phyloP scores from a whole-genome alignment of 37 sponge, comb jelly and placozoan species.

The Halisarca cf. caerulea region DNA sequence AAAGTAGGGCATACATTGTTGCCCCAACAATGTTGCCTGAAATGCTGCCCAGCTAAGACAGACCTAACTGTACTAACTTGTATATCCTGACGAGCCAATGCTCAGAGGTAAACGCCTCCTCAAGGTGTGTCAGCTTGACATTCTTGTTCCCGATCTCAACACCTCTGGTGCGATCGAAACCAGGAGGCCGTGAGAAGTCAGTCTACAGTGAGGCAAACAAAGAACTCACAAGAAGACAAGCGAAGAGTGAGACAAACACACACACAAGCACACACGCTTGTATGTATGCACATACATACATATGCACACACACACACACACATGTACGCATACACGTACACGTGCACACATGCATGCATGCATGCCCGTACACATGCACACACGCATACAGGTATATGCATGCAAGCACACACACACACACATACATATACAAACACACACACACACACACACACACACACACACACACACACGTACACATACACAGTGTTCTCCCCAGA shows the following conservation, averaged over 20 bases:
- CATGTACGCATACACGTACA: background rate
- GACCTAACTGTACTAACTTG: too few species aligned
- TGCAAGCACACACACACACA: background rate
- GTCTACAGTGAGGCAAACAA: constrained; percentile 31
- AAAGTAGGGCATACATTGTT: too few species aligned
- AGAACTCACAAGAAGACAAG: background rate
- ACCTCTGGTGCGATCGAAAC: constrained; percentile 90
- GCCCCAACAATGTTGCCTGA: too few species aligned
- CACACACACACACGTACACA: constrained; percentile 25
- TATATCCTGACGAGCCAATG: constrained; percentile 99
- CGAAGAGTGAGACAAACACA: too few species aligned
- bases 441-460: constrained; percentile 25
- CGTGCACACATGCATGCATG: constrained; percentile 3
- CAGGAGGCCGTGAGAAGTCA: constrained; percentile 63
- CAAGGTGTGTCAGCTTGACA: constrained; percentile 74
- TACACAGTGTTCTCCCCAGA: too few species aligned
- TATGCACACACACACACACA: constrained; percentile 10
- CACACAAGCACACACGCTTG: too few species aligned
- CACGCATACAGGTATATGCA: background rate
- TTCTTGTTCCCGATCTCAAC: constrained; percentile 98
- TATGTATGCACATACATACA: background rate
- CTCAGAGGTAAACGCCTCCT: constrained; percentile 96
- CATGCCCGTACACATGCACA: background rate
- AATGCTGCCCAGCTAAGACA: too few species aligned
- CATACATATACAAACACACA: background rate